phyloP scores from a whole-genome alignment of 1,140 invertebrate species.

The Drosophila nannoptera region DNA sequence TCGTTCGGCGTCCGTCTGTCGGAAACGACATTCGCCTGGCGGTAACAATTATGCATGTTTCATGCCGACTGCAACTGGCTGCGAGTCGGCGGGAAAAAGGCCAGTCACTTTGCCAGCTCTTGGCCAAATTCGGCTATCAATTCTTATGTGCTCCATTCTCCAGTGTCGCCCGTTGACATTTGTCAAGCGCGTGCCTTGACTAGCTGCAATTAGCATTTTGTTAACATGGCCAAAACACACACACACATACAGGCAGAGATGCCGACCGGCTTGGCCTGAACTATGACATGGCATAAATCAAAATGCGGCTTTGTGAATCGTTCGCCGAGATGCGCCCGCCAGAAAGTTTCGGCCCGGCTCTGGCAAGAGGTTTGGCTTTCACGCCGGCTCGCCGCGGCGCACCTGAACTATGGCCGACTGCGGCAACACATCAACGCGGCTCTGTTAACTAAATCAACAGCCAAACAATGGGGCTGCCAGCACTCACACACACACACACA shows the following conservation, averaged over 20 bases:
- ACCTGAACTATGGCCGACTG: slow-evolving; percentile 50
- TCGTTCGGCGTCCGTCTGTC: background rate
- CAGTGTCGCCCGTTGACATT: slow-evolving; percentile 57
- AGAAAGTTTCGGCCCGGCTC: slow-evolving; percentile 11
- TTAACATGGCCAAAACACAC: slow-evolving; percentile 22
- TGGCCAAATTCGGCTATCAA: slow-evolving; percentile 64
- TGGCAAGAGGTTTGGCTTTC: slow-evolving; percentile 66
- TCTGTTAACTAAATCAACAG: slow-evolving; percentile 66
- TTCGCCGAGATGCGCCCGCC: slow-evolving; percentile 47
- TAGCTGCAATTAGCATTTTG: slow-evolving; percentile 56
- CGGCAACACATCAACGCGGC: slow-evolving; percentile 37
- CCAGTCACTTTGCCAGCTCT: slow-evolving; percentile 41
- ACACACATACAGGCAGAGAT: background rate
- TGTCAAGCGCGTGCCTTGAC: slow-evolving; percentile 53
- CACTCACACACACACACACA: slow-evolving; percentile 25
- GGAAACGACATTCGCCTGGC: slow-evolving; percentile 33
- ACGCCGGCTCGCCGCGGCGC: slow-evolving; percentile 52
- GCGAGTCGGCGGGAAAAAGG: slow-evolving; percentile 6
- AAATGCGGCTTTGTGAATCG: slow-evolving; percentile 50
- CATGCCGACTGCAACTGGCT: slow-evolving; percentile 35
- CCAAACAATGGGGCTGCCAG: slow-evolving; percentile 52
- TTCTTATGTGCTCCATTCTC: slow-evolving; percentile 51
- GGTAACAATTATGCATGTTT: slow-evolving; percentile 47
- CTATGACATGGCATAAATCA: slow-evolving; percentile 72
- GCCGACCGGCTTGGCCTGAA: slow-evolving; percentile 39